These are phyloP conservation scores for Grapholita molesta DNA, from an alignment of 1,140 invertebrate genomes.

Conservation along the genomic window DNA sequence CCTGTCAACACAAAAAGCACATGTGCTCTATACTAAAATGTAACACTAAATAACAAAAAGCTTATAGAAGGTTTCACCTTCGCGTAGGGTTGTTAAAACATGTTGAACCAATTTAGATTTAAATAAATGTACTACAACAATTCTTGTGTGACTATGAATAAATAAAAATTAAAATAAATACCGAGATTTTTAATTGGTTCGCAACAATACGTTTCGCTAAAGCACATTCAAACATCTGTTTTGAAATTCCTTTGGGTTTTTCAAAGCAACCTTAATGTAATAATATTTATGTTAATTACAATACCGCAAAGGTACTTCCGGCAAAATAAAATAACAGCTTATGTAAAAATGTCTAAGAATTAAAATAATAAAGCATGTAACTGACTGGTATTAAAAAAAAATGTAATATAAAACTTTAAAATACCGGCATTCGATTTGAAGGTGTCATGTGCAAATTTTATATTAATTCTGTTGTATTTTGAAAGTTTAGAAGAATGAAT, in stretches of 20 bases:
- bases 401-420: too few species aligned
- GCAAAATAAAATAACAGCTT: too few species aligned
- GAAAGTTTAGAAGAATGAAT: too few species aligned
- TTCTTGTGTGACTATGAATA: slow-evolving; percentile 41
- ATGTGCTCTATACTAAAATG: background rate
- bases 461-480: too few species aligned
- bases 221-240: background rate
- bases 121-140: slow-evolving; percentile 31
- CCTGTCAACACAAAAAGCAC: background rate
- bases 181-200: slow-evolving; percentile 33
- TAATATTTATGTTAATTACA: too few species aligned
- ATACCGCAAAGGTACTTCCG: too few species aligned
- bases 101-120: slow-evolving; percentile 32
- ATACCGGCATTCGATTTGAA: too few species aligned
- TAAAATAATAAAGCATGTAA: too few species aligned
- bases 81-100: slow-evolving; percentile 30
- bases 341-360: too few species aligned
- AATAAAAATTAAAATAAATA: slow-evolving; percentile 33
- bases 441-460: too few species aligned
- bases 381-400: too few species aligned
- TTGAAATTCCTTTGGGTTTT: too few species aligned
- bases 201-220: background rate
- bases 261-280: background rate
- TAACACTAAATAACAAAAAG: background rate
- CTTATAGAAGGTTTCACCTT: slow-evolving; percentile 13